Conservation (phyloP, 1,140 invertebrate genomes). For the Zelostemma sp. region DNA sequence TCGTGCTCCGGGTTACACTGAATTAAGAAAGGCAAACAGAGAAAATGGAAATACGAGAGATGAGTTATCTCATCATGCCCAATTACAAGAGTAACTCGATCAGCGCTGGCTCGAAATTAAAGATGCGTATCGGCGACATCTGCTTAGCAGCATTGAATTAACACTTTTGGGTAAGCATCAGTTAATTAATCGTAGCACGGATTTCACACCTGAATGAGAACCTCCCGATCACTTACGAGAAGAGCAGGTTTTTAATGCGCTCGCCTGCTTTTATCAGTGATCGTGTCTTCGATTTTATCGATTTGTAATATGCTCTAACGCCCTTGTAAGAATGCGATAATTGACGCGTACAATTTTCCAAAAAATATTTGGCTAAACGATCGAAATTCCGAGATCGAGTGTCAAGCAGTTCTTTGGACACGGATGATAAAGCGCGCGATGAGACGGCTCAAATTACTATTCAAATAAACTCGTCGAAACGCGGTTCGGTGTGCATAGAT, state of each 20-base stretch:
- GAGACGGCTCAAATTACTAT: slow-evolving; percentile 1
- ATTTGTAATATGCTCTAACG: slow-evolving; percentile 11
- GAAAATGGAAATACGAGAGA: slow-evolving; percentile 36
- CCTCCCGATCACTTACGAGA: slow-evolving; percentile 28
- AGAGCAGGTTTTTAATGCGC: slow-evolving; percentile 32
- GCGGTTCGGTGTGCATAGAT: slow-evolving; percentile 32
- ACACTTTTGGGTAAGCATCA: slow-evolving; percentile 55
- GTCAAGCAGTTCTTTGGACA: too few species aligned
- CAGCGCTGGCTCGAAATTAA: slow-evolving; percentile 54
- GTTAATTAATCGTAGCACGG: slow-evolving; percentile 59
- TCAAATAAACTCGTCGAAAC: neutral
- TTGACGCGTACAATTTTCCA: slow-evolving; percentile 7
- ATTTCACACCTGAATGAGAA: slow-evolving; percentile 43
- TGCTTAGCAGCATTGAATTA: slow-evolving; percentile 61
- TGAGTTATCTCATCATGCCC: slow-evolving; percentile 54
- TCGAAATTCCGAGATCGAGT: neutral
- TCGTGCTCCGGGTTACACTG: slow-evolving; percentile 7
- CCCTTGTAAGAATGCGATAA: slow-evolving; percentile 16
- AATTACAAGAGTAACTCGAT: slow-evolving; percentile 54
- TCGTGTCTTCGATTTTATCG: slow-evolving; percentile 46
- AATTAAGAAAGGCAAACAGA: slow-evolving; percentile 43
- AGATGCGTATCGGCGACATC: slow-evolving; percentile 62
- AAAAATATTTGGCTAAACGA: slow-evolving; percentile 5
- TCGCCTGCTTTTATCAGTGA: slow-evolving; percentile 39
- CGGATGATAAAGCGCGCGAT: too few species aligned